Evolutionary conservation across 2,888 invertebrate species (phyloP).

Genomic region (Lycia hirtaria): DNA sequence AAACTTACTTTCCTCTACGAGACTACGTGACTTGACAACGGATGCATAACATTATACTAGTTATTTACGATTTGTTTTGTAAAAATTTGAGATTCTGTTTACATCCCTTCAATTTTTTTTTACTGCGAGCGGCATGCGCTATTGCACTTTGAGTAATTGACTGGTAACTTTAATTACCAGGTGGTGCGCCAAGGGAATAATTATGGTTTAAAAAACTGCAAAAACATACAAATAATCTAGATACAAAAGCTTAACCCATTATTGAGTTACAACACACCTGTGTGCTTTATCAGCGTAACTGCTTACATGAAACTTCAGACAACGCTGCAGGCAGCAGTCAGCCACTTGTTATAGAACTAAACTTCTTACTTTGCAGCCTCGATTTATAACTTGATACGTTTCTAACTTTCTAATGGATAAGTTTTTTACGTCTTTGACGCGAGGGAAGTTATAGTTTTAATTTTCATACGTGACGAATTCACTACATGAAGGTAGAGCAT

Average conservation of each 20-base stretch:
- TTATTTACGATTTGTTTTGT: slow-evolving; percentile 17
- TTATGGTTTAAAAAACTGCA: too few relatives aligned
- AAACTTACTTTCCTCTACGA: slow-evolving; percentile 48
- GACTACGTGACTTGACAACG: slow-evolving; percentile 55
- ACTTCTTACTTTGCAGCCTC: slow-evolving; percentile 39
- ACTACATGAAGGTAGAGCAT: background rate
- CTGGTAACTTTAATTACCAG: too few relatives aligned
- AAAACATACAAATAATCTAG: too few relatives aligned
- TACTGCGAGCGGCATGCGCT: too few relatives aligned
- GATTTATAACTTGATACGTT: slow-evolving; percentile 39
- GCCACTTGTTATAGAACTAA: slow-evolving; percentile 39
- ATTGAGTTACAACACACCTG: slow-evolving; percentile 23
- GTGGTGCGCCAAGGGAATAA: too few relatives aligned
- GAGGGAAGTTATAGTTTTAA: slow-evolving; percentile 6
- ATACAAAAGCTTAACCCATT: slow-evolving; percentile 20
- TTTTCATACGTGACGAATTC: background rate
- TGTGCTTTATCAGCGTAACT: slow-evolving; percentile 23
- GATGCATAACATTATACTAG: slow-evolving; percentile 39
- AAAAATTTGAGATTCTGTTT: slow-evolving; percentile 1
- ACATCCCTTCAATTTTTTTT: too few relatives aligned
- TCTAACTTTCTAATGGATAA: slow-evolving; percentile 38
- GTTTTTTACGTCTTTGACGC: slow-evolving; percentile 24
- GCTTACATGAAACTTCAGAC: slow-evolving; percentile 30
- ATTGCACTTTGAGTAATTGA: too few relatives aligned
- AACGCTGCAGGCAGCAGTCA: slow-evolving; percentile 29